Base-by-base conservation (phyloP, 2,113 vertebrate species). In the Neopipo cinnamomea region DNA sequence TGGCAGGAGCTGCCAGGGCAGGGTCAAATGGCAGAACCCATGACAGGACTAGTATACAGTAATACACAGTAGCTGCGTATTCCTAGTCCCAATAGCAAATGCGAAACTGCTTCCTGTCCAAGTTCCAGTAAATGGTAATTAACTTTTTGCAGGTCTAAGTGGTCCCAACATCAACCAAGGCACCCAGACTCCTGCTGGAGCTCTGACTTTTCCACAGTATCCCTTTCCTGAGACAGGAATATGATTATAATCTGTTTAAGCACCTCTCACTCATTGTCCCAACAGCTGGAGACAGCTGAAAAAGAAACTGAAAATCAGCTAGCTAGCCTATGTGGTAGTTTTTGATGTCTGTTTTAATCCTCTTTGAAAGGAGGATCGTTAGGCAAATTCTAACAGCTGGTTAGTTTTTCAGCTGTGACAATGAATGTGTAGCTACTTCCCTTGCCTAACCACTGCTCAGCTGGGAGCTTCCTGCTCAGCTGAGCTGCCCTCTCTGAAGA, bases 371-470 rank as follows among this genome's bases (percentile, higher is more conserved):
- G 33, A 80, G 50, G n/a, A 20, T 73, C 1, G 0, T 62, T 20
- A 47, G 46, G 47, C 63, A 87, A 50, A 80, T 18, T 28, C 35
- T 84, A 92, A 47, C 75, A 93, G 86, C 79, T 86, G 80, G 83
- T n/a, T 81, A 50, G 65, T 39, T 73, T 91, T 86, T 71, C 47
- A 88, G 72, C 78, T 68, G 75, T 76, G 72, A 88, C 55, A 62
- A 39, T 22, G 35, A 74, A 46, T 7, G 42, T 24, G 39, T 53
- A 81, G 55, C 59, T 47, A 15, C 39, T 63, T 80, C 76, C 76
- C 58, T 58, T 62, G 42, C n/a, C 67, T 80, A 17, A 86, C 49
- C 55, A 30, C 6, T 49, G 78, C 59, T 63, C 88, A 90, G 91
- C 63, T 86, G 85, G 79, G 44, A 63, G 37, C 67, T 52, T 63